Evolutionary conservation across 2,888 invertebrate genomes (phyloP).

Genomic region (Harmothoe impar): DNA sequence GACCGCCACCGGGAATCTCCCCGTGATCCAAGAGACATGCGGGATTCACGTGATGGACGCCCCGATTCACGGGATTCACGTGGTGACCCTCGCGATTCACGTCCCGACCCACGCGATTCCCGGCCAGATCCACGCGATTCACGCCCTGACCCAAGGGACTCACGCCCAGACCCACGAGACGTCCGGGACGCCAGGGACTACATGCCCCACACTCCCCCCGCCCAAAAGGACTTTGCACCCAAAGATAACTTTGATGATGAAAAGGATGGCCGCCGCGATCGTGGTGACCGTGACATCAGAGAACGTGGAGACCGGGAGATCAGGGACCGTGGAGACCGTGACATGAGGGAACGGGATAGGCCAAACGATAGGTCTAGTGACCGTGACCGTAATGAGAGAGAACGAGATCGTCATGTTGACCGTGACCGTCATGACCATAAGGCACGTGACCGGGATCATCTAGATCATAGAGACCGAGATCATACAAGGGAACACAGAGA

Average conservation of each 20-base stretch:
- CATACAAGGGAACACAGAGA: conserved; percentile 16
- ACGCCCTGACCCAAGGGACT: neutral
- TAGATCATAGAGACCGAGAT: conserved; percentile 46
- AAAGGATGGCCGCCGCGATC: conserved; percentile 23
- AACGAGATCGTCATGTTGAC: neutral
- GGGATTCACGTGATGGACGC: neutral
- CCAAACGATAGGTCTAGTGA: neutral
- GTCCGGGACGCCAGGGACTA: conserved; percentile 39
- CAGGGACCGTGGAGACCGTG: neutral
- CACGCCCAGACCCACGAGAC: neutral
- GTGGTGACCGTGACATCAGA: conserved; percentile 47
- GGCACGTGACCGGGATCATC: conserved; percentile 36
- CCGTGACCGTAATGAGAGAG: conserved; percentile 4
- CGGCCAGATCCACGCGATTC: neutral
- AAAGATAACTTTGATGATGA: conserved; percentile 80
- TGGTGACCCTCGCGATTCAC: neutral
- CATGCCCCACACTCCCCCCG: conserved; percentile 21
- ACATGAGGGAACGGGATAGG: conserved; percentile 11
- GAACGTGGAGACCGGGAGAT: conserved; percentile 50
- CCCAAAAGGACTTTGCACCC: conserved; percentile 71
- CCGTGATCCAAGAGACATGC: conserved; percentile 15
- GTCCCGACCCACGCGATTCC: neutral
- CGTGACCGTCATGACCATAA: conserved; percentile 48
- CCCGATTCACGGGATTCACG: neutral
- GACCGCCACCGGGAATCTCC: conserved; percentile 37